Evolutionary conservation across 2,797 vertebrate genomes (phyloP).

Genomic region (Menidia menidia): DNA sequence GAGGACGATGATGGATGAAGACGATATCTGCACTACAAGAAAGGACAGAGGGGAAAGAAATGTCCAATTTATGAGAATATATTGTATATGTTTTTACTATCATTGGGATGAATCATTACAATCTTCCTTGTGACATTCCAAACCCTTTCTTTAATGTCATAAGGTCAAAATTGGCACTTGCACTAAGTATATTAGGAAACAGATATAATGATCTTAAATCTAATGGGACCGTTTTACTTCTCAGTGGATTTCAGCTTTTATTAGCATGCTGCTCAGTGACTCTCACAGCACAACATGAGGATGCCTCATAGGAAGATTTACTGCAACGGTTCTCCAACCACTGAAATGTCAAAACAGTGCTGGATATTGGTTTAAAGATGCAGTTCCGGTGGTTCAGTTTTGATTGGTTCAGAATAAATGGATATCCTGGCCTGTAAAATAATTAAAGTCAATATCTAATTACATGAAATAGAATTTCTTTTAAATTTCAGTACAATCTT

Average conservation of each 20-base stretch:
- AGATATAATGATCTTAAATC: neutral
- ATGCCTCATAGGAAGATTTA: neutral
- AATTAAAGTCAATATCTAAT: neutral
- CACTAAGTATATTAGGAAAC: neutral
- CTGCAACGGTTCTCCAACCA: neutral
- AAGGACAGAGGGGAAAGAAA: too few relatives aligned
- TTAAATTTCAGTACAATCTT: constrained; percentile 8
- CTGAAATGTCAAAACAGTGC: too few relatives aligned
- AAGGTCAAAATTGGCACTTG: neutral
- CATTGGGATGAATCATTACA: neutral
- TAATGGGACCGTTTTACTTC: constrained; percentile 16
- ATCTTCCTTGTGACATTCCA: neutral
- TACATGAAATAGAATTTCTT: constrained; percentile 2
- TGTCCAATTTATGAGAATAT: too few relatives aligned
- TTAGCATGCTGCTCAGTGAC: neutral
- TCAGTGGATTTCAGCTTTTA: neutral
- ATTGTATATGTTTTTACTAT: too few relatives aligned
- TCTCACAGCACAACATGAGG: neutral
- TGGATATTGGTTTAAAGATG: too few relatives aligned
- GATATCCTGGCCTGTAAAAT: too few relatives aligned
- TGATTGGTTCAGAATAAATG: too few relatives aligned
- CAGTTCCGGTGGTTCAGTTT: too few relatives aligned
- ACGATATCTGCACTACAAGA: too few relatives aligned
- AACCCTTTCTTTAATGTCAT: neutral
- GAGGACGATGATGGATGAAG: too few relatives aligned